Base-by-base conservation (phyloP, 2,113 vertebrate genomes). In the Telmatochromis brichardi region DNA sequence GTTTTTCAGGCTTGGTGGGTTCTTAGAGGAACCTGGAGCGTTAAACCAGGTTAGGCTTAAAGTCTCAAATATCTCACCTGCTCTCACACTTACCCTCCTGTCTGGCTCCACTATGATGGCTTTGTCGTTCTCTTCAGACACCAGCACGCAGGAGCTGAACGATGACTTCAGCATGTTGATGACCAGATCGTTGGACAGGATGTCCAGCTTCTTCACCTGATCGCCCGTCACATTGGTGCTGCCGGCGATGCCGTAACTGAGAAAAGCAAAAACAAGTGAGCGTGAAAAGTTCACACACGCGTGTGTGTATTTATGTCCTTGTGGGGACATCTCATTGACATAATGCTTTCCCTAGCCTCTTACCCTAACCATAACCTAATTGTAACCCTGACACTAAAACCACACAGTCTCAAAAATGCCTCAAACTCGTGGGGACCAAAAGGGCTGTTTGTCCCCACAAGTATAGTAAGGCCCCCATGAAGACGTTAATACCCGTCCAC, bases 161-260 rank as follows among this genome's bases (percentile, higher is more conserved):
- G 98, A 99, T 0, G 98, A 98, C 93, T 97, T 99, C 51, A 99
- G 96, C 98, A 99, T 97, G 92, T 99, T 99, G 86, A 99, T 94
- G 83, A 99, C 98, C 93, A 99, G 92, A 90, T 99, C 98, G 68
- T 99, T 99, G 94, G 99, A 98, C 86, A 99, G 97, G 83, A 99
- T 89, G 37, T 99, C 98, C 93, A 99, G 85, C 90, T 99, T 99
- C 96, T 99, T 99, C 6, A 99, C 99, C 89, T 99, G 98, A 85
- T 99, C 99, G 7, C 98, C 98, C 0, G 99, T 99, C 90, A 99
- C 97, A 2, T 99, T 99, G 89, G 98, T 98, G 94, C 96, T 98
- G 9, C 99, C 99, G 35, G 98, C 97, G 86, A 99, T 99, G 86
- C 99, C 98, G 84, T 98, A 99, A 5, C 99, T 99, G 42, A 31